phyloP scores from a whole-genome alignment of 2,888 invertebrate genomes.

The Himalopsyche anomala region DNA sequence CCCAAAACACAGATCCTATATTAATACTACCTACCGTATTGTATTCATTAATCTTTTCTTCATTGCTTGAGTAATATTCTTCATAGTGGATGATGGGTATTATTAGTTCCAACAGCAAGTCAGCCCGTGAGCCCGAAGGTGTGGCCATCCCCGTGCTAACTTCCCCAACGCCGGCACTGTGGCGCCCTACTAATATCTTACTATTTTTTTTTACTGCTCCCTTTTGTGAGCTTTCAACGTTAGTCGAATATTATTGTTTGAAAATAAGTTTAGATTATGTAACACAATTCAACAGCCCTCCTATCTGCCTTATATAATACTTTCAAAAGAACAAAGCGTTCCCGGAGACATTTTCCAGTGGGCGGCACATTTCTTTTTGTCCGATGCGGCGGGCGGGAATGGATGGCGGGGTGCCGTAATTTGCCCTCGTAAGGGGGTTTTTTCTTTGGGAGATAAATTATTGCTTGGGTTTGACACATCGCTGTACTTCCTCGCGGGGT shows the following conservation, averaged over 20 bases:
- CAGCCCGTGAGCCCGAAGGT: too few species aligned
- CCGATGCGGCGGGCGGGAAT: neutral
- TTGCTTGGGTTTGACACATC: conserved; percentile 10
- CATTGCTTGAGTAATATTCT: too few species aligned
- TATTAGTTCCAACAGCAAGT: too few species aligned
- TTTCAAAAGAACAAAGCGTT: conserved; percentile 9
- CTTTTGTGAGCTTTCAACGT: neutral
- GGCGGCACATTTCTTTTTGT: conserved; percentile 7
- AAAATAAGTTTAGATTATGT: conserved; percentile 7
- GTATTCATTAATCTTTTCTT: too few species aligned
- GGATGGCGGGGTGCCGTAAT: neutral
- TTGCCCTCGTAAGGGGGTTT: neutral
- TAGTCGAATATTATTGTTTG: neutral
- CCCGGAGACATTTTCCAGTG: conserved; percentile 5
- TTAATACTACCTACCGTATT: too few species aligned
- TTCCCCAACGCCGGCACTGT: too few species aligned
- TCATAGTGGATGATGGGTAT: too few species aligned
- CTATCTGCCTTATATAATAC: neutral
- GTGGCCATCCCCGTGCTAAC: too few species aligned
- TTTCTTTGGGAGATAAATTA: conserved; percentile 23
- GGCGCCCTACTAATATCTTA: too few species aligned
- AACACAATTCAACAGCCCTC: neutral
- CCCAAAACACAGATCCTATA: too few species aligned
- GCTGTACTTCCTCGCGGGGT: conserved; percentile 18
- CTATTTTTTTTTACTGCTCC: too few species aligned